Evolutionary conservation across 2,113 vertebrate genomes (phyloP), one percentile per base, ranked within the genome.

Genomic region (Hippopotamus amphibius): DNA sequence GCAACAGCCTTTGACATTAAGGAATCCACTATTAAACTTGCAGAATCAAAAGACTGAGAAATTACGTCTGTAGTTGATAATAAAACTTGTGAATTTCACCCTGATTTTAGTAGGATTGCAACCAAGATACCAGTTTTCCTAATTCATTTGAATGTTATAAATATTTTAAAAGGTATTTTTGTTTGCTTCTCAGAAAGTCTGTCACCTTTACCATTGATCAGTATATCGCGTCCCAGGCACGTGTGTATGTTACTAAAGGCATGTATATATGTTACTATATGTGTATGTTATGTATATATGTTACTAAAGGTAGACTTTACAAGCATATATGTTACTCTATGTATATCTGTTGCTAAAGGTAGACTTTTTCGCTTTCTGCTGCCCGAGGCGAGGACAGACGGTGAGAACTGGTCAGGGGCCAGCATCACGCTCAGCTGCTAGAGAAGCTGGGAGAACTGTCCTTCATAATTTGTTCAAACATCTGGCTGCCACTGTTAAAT

Each of bases 401-500:
- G 85, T 96, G 94, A 89, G 91, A 84, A 65, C 12, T 71, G 43
- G 19, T 68, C 19, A 97, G 68, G 82, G 95, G 33, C 94, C 88
- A 96, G 26, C 83, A 77, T 87, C 95, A 93, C 48, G 84, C 82
- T 97, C 92, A 89, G 76, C 95, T 90, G n/a, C 95, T 97, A 88
- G 53, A 90, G 87, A 94, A 94, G 50, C 4, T 37, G 71, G 91
- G 88, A 94, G 94, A 98, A 22, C 95, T 98, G 96, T 97, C 97
- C 87, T 98, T 94, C 63, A 69, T 90, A 97, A 98, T 97, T 98
- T 97, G 92, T 98, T 98, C 93, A 90, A 98, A 98, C 98, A 98
- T 99, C 98, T 99, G 98, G 97, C 97, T 98, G 97, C 80, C 97
- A 95, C 93, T 95, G 90, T 96, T 98, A 97, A 98, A 69, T 84